Conservation (phyloP, 2,888 invertebrate species). For the Thera britannica region DNA sequence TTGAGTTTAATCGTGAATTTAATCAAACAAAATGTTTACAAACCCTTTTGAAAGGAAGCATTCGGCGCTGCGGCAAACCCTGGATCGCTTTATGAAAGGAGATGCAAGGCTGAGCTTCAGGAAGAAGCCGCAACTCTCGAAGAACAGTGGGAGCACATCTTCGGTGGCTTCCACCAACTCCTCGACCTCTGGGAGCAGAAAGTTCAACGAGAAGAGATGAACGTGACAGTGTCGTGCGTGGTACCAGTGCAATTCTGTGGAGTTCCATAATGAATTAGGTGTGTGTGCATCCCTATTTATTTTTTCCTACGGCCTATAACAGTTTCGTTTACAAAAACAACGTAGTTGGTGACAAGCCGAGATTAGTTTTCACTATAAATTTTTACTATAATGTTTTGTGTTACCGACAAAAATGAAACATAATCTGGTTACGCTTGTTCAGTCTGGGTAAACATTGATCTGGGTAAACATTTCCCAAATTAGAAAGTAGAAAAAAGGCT, state of each 20-base stretch:
- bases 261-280: conserved; percentile 62
- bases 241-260: conserved; percentile 64
- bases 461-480: neutral
- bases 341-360: neutral
- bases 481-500: neutral
- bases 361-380: neutral
- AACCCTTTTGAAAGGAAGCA: conserved; percentile 89
- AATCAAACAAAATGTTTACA: conserved; percentile 83
- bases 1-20: conserved; percentile 33
- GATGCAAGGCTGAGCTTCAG: conserved; percentile 72
- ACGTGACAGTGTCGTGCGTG: conserved; percentile 53
- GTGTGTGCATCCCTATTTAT: conserved; percentile 47
- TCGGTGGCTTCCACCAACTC: conserved; percentile 60
- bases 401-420: neutral
- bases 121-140: conserved; percentile 62
- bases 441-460: neutral
- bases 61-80: conserved; percentile 87
- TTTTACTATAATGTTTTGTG: neutral
- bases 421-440: neutral
- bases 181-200: conserved; percentile 47
- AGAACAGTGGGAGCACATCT: conserved; percentile 64
- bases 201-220: conserved; percentile 69
- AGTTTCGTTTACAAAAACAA: neutral
- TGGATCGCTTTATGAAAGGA: conserved; percentile 86
- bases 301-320: neutral